Evolutionary conservation across 2,797 vertebrate species (phyloP).

Genomic region (Mormyrops boulengeri): DNA sequence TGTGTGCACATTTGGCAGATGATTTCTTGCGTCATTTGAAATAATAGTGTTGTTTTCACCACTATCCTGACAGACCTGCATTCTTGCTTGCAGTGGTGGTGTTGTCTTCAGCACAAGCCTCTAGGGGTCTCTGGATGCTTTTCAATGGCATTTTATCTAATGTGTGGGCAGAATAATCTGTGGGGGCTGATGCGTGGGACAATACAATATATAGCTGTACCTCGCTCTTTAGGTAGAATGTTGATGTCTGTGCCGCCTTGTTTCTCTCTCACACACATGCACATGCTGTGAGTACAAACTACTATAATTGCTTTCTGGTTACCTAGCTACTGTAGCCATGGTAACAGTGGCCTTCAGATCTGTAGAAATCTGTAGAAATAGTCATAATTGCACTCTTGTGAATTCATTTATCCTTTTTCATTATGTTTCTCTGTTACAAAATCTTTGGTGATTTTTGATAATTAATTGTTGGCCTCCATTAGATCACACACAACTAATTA

Average conservation of each 20-base stretch:
- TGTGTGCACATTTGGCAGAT: not conserved
- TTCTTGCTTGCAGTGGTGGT: not conserved
- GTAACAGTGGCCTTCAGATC: conserved; percentile 37
- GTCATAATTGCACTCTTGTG: conserved; percentile 18
- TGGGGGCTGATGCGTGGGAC: not conserved
- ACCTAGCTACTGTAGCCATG: conserved; percentile 44
- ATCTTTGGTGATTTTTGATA: not conserved
- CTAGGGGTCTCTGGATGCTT: not conserved
- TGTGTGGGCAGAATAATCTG: not conserved
- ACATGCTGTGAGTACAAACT: not conserved
- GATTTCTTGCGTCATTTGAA: not conserved
- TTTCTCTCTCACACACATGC: not conserved
- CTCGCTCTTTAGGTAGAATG: not conserved
- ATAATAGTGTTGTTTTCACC: not conserved
- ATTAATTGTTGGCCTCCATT: not conserved
- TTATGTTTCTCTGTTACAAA: not conserved
- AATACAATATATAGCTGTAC: not conserved
- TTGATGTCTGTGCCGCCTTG: not conserved
- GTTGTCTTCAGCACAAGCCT: not conserved
- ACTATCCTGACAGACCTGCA: too few species aligned
- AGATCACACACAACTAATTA: not conserved
- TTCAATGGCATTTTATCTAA: not conserved
- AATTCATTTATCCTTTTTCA: not conserved
- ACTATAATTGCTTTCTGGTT: conserved; percentile 39
- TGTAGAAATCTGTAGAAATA: conserved; percentile 25